phyloP scores from a whole-genome alignment of 2,113 vertebrate genomes.

The Calonectris borealis region DNA sequence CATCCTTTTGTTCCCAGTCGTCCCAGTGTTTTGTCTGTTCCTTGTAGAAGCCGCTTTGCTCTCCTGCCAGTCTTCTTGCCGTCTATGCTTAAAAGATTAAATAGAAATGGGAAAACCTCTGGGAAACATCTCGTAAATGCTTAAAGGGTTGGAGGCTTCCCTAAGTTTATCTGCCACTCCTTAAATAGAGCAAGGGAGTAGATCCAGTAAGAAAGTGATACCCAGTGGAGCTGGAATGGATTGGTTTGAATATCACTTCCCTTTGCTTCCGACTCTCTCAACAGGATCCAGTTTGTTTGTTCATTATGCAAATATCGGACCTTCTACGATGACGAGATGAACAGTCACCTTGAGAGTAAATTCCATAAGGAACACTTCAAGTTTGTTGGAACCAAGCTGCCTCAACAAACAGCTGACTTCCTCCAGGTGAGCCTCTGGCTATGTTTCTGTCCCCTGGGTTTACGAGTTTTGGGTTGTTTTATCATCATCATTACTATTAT shows the following conservation, averaged over 20 bases:
- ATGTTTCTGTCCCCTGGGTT: accelerated
- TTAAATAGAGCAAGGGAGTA: background rate
- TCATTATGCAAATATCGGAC: slow-evolving; percentile 94
- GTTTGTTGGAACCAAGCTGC: slow-evolving; percentile 85
- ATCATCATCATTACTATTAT: background rate
- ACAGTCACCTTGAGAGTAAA: slow-evolving; percentile 85
- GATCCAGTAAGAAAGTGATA: background rate
- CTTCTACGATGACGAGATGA: slow-evolving; percentile 92
- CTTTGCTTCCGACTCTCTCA: background rate
- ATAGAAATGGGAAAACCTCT: no score
- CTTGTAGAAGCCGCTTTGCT: background rate
- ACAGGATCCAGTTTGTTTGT: slow-evolving; percentile 91
- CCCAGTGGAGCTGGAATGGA: background rate
- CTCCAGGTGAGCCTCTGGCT: slow-evolving; percentile 78
- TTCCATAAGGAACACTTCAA: slow-evolving; percentile 95
- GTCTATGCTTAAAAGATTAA: background rate
- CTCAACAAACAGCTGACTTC: slow-evolving; percentile 90
- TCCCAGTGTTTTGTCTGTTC: background rate
- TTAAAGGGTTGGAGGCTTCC: background rate
- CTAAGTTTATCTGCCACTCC: background rate
- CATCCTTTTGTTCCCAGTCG: background rate
- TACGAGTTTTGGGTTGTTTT: no score
- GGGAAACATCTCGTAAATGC: accelerated
- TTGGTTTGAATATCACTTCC: background rate
- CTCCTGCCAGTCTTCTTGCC: background rate